Evolutionary conservation across 2,888 invertebrate species (phyloP).

Genomic region (Chelonus formosanus): DNA sequence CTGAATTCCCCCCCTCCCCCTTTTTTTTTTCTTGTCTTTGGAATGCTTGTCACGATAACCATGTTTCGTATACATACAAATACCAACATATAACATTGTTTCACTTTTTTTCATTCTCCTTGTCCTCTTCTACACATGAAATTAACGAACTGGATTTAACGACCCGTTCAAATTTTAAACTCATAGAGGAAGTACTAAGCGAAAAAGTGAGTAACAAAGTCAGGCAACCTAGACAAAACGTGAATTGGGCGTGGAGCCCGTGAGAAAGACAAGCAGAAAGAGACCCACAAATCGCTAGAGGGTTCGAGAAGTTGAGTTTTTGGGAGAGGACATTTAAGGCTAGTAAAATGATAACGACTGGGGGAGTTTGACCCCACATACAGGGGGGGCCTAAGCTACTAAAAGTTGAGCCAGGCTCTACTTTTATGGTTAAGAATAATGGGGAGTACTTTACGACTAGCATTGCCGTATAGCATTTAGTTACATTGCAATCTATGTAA

Average conservation of each 20-base stretch:
- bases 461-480: too few species aligned
- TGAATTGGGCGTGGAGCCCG: constrained; percentile 7
- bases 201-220: too few species aligned
- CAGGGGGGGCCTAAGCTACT: constrained; percentile 42
- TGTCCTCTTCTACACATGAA: not conserved
- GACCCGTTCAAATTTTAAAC: constrained; percentile 14
- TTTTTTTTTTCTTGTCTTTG: constrained; percentile 25
- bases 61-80: too few species aligned
- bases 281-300: constrained; percentile 27
- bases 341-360: constrained; percentile 59
- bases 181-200: not conserved
- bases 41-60: constrained; percentile 12
- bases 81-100: not conserved
- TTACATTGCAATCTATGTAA: too few species aligned
- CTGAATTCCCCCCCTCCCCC: constrained; percentile 11
- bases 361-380: constrained; percentile 42
- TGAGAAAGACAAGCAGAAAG: constrained; percentile 26
- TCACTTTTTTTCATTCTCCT: constrained; percentile 30
- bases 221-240: constrained; percentile 1
- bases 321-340: constrained; percentile 50
- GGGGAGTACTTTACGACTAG: constrained; percentile 43
- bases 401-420: constrained; percentile 38
- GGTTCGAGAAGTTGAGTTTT: constrained; percentile 44
- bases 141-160: constrained; percentile 20
- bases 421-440: constrained; percentile 56